Evolutionary conservation across 2,113 vertebrate species (phyloP).

Genomic region (Pachypanchax playfairii): DNA sequence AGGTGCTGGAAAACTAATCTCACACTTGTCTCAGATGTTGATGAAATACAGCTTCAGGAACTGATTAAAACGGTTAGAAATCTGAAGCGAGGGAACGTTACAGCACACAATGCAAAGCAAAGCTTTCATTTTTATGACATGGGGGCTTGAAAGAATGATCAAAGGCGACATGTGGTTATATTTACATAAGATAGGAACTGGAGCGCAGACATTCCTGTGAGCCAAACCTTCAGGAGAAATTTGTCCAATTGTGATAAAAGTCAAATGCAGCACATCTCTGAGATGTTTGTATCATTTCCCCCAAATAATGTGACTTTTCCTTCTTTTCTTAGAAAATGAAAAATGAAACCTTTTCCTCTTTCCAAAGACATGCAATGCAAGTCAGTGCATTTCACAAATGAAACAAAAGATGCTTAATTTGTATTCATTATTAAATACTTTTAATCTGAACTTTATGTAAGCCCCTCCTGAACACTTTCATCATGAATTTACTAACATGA

Average conservation of each 20-base stretch:
- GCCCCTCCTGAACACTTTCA: not conserved
- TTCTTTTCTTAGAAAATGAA: too few relatives aligned
- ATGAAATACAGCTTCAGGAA: conserved; percentile 35
- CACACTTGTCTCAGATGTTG: conserved; percentile 31
- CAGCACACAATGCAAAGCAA: conserved; percentile 29
- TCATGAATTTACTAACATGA: not conserved
- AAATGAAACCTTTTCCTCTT: too few relatives aligned
- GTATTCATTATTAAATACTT: not conserved
- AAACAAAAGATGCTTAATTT: not conserved
- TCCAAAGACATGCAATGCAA: too few relatives aligned
- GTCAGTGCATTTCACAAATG: too few relatives aligned
- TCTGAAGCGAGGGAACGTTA: conserved; percentile 44
- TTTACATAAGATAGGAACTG: conserved; percentile 53
- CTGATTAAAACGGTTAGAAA: conserved; percentile 40
- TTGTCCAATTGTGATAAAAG: not conserved
- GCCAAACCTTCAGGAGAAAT: conserved; percentile 7
- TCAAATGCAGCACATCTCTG: too few relatives aligned
- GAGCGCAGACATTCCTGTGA: conserved; percentile 27
- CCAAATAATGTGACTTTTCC: too few relatives aligned
- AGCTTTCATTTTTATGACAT: conserved; percentile 55
- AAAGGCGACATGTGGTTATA: conserved; percentile 55
- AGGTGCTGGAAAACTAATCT: conserved; percentile 29
- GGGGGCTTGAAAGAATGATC: conserved; percentile 49
- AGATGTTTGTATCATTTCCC: too few relatives aligned
- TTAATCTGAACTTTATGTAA: not conserved